A percentile compares a stretch with the other conserved stretches of the same genome.
Conservation (phyloP, 2,888 invertebrate genomes). For the Acronicta psi region DNA sequence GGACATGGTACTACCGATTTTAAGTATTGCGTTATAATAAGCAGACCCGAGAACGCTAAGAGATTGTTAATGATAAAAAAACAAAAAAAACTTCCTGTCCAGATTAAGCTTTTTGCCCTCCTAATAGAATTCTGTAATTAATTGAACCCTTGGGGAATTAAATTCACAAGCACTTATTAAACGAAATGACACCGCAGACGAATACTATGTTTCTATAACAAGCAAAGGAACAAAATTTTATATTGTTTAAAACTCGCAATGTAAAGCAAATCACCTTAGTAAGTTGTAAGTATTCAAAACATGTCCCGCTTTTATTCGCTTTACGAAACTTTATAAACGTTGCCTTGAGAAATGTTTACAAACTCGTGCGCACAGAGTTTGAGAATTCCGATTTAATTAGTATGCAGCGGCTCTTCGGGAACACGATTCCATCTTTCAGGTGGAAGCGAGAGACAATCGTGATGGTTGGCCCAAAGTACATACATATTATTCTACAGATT, state of each 20-base stretch:
- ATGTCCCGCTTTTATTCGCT: conserved; percentile 23
- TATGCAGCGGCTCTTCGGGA: conserved; percentile 22
- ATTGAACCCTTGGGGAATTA: too few species aligned
- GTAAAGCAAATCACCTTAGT: background rate
- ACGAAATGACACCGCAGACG: background rate
- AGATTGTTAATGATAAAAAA: too few species aligned
- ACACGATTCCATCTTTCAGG: background rate
- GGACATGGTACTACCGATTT: too few species aligned
- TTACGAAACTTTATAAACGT: conserved; percentile 6
- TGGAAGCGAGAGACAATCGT: too few species aligned
- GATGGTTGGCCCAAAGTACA: too few species aligned
- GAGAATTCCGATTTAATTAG: conserved; percentile 18
- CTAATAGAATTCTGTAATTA: too few species aligned
- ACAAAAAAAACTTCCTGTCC: too few species aligned
- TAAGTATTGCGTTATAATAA: too few species aligned
- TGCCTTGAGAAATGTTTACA: background rate
- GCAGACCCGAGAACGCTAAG: too few species aligned
- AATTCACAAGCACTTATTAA: too few species aligned
- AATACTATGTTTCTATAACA: background rate
- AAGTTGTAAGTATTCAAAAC: conserved; percentile 19
- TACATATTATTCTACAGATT: too few species aligned
- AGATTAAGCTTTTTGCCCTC: too few species aligned
- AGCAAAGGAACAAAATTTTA: conserved; percentile 7
- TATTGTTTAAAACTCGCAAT: background rate
- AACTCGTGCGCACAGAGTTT: background rate